These are phyloP conservation scores for Laothoe populi DNA, from an alignment of 2,888 invertebrate genomes.

Conservation along the genomic window DNA sequence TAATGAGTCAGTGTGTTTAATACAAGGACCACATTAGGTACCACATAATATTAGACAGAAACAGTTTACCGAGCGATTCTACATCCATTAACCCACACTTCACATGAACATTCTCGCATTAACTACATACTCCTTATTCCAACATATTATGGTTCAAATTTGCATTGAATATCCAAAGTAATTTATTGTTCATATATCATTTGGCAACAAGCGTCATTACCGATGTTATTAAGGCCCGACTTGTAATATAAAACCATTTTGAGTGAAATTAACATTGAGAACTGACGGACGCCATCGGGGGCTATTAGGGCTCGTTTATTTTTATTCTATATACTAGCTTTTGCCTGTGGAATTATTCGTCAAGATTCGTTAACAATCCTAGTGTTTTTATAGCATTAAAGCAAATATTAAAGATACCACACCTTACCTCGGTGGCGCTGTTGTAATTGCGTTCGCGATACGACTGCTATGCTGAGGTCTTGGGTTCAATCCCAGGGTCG, in stretches of 20 bases:
- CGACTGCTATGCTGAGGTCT: too few relatives aligned
- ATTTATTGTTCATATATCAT: conserved; percentile 66
- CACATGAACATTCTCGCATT: conserved; percentile 11
- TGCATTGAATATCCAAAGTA: conserved; percentile 29
- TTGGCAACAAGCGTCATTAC: conserved; percentile 60
- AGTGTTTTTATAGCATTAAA: too few relatives aligned
- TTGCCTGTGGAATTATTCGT: not conserved
- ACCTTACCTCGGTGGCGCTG: too few relatives aligned
- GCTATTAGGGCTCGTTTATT: conserved; percentile 10
- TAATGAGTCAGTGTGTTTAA: not conserved
- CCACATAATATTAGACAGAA: not conserved
- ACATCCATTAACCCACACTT: conserved; percentile 25
- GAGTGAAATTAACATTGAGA: conserved; percentile 47
- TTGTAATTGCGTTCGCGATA: too few relatives aligned
- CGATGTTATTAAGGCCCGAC: conserved; percentile 46
- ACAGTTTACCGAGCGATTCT: conserved; percentile 20
- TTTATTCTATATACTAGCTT: not conserved
- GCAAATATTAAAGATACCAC: too few relatives aligned
- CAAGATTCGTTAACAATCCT: too few relatives aligned
- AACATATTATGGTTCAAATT: conserved; percentile 30
- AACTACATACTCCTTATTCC: not conserved
- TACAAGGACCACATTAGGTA: not conserved
- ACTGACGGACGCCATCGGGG: conserved; percentile 36
- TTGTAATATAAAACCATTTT: conserved; percentile 55
- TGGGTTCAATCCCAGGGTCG: too few relatives aligned